Evolutionary conservation across 2,113 vertebrate species (phyloP).

Genomic region (Pituophis catenifer): DNA sequence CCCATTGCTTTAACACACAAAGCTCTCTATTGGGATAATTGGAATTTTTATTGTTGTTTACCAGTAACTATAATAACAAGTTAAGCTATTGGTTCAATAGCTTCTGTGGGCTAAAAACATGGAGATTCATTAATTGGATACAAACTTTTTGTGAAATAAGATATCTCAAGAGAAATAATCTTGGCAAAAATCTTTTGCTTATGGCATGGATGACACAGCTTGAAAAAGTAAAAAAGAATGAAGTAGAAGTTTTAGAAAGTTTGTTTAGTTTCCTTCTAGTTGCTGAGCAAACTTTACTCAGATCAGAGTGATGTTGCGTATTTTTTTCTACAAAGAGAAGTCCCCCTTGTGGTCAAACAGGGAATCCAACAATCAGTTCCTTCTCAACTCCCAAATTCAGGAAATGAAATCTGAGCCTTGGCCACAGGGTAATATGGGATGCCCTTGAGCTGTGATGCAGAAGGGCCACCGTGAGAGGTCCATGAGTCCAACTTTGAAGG

Average conservation of each 20-base stretch:
- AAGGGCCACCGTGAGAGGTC: background rate
- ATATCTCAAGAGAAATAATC: background rate
- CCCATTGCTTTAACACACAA: conserved; percentile 46
- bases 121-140: background rate
- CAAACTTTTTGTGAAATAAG: background rate
- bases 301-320: background rate
- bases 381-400: background rate
- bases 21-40: conserved; percentile 7
- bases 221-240: too few relatives aligned
- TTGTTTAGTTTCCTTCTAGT: background rate
- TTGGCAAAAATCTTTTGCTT: background rate
- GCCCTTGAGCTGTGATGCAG: background rate
- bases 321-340: background rate
- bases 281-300: background rate
- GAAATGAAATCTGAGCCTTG: background rate
- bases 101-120: conserved; percentile 25
- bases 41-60: conserved; percentile 29
- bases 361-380: background rate
- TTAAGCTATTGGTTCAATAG: conserved; percentile 37
- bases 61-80: conserved; percentile 44
- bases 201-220: too few relatives aligned
- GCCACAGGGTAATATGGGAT: background rate
- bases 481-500: background rate
- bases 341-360: background rate
- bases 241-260: too few relatives aligned